A percentile compares a stretch with the other conserved stretches of the same genome.
These are phyloP conservation scores for Vombatus ursinus DNA, from an alignment of 2,113 vertebrate genomes.

Conservation along the genomic window DNA sequence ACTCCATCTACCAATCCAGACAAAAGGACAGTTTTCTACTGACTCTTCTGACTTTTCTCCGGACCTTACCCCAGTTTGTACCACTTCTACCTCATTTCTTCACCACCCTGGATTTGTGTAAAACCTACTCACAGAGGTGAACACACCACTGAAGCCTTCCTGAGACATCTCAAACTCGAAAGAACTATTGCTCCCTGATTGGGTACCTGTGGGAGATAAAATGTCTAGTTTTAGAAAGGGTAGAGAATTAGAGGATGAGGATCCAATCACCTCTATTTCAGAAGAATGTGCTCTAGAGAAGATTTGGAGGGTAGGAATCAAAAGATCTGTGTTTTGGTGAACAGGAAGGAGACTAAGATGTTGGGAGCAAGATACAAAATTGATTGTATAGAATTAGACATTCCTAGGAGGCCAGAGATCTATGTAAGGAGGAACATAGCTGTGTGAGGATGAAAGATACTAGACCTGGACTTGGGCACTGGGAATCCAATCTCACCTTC, in stretches of 20 bases:
- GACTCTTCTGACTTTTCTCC: background rate
- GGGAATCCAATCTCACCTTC: constrained; percentile 83
- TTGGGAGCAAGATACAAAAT: background rate
- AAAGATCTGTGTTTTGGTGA: background rate
- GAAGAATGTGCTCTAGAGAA: constrained; percentile 7
- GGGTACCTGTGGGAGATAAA: constrained; percentile 65
- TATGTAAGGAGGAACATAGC: background rate
- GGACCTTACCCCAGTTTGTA: background rate
- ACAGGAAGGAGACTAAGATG: background rate
- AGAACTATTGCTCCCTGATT: constrained; percentile 66
- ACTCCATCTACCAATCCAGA: background rate
- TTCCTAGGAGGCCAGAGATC: background rate
- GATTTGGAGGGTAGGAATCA: background rate
- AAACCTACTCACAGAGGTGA: constrained; percentile 70
- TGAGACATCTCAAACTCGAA: constrained; percentile 81
- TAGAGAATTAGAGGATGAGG: constrained; percentile 12
- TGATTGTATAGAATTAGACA: background rate
- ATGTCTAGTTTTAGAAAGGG: background rate
- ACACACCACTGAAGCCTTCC: constrained; percentile 77
- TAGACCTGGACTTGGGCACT: background rate
- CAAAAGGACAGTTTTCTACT: background rate
- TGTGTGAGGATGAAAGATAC: background rate
- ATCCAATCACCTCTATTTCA: constrained; percentile 12
- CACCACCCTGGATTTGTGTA: background rate
- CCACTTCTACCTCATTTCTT: background rate